These are phyloP conservation scores for Zhuqinia jingwanae DNA, from an alignment of 2,888 invertebrate species.

Conservation along the genomic window DNA sequence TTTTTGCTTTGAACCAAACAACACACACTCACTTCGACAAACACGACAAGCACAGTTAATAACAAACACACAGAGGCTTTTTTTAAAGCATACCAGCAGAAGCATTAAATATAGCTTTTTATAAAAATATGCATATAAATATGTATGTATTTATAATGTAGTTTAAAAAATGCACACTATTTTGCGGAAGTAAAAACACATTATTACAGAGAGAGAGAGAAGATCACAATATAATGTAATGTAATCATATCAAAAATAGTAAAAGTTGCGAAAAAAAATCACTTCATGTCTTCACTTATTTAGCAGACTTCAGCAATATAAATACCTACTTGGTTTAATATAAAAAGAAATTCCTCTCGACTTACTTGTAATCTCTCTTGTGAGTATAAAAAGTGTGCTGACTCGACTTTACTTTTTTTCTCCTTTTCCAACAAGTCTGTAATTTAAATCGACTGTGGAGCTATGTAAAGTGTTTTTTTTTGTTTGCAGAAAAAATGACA, in stretches of 20 bases:
- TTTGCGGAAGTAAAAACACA: slow-evolving; percentile 37
- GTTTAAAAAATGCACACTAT: neutral
- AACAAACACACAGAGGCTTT: no score
- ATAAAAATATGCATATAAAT: neutral
- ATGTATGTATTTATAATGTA: neutral
- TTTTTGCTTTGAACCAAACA: neutral
- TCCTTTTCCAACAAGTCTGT: no score
- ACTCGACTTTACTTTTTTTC: neutral
- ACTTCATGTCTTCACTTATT: slow-evolving; percentile 1
- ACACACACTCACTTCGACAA: neutral
- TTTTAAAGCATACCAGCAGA: no score
- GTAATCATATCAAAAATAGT: slow-evolving; percentile 22
- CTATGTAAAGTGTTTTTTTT: neutral
- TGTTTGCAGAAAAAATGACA: slow-evolving; percentile 41
- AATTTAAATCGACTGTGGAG: slow-evolving; percentile 34
- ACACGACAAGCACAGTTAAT: neutral
- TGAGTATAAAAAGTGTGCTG: neutral
- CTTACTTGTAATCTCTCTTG: slow-evolving; percentile 22
- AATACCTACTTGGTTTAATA: neutral
- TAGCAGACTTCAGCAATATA: no score
- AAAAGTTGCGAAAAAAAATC: slow-evolving; percentile 26
- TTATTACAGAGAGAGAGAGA: slow-evolving; percentile 4
- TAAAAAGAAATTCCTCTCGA: slow-evolving; percentile 8
- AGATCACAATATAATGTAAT: slow-evolving; percentile 32
- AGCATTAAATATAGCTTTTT: no score